phyloP scores from a whole-genome alignment of 35 echinoderm and acorn worm genomes.

The Patiria miniata region DNA sequence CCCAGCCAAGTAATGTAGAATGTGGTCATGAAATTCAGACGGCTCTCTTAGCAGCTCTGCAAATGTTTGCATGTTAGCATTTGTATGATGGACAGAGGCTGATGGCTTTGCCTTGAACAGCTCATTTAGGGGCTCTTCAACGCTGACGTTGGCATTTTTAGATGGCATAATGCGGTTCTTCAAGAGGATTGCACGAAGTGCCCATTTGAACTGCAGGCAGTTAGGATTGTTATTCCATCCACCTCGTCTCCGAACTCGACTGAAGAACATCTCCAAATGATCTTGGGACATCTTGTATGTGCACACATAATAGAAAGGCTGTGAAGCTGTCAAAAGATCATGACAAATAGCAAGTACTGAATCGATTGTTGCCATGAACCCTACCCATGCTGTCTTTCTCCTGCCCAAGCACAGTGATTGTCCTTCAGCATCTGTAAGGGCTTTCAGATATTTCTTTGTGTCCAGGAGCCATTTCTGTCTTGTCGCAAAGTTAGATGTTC shows the following conservation, averaged over 20 bases:
- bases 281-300: conserved; percentile 71
- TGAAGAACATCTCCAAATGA: conserved; percentile 68
- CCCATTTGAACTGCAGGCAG: conserved; percentile 73
- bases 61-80: conserved; percentile 51
- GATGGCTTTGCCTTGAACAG: conserved; percentile 41
- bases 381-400: too few relatives aligned
- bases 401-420: too few relatives aligned
- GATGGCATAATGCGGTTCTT: conserved; percentile 67
- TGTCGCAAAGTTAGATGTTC: conserved; percentile 8
- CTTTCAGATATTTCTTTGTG: too few relatives aligned
- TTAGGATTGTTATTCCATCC: conserved; percentile 87
- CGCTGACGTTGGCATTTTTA: conserved; percentile 46
- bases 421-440: too few relatives aligned
- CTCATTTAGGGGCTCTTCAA: conserved; percentile 44
- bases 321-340: too few relatives aligned
- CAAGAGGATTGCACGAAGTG: conserved; percentile 47
- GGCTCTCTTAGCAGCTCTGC: conserved; percentile 55
- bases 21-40: conserved; percentile 62
- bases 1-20: conserved; percentile 67
- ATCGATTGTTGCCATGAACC: too few relatives aligned
- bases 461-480: conserved; percentile 46
- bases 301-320: too few relatives aligned
- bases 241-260: conserved; percentile 55
- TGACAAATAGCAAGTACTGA: too few relatives aligned
- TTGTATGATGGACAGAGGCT: conserved; percentile 18